A percentile compares a stretch with the other conserved stretches of the same genome.
Conservation (phyloP, 2,888 invertebrate species). For the Conops quadrifasciatus region DNA sequence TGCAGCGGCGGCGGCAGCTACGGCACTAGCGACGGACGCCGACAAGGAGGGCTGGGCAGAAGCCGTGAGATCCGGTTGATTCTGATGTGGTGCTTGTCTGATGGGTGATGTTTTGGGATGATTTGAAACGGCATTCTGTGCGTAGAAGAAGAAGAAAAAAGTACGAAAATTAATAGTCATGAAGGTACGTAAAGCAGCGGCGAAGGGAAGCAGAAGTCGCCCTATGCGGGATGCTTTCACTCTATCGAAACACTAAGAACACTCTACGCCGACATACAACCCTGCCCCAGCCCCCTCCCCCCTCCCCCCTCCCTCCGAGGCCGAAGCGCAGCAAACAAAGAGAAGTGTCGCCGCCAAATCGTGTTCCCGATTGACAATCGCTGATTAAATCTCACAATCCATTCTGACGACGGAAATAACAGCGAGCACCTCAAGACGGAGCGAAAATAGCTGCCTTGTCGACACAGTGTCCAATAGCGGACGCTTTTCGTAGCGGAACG, state of each 20-base stretch:
- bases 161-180: neutral
- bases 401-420: constrained; percentile 47
- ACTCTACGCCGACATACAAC: neutral
- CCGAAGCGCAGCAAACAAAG: constrained; percentile 6
- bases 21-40: constrained; percentile 50
- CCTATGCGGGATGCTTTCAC: neutral
- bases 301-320: neutral
- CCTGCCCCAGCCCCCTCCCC: neutral
- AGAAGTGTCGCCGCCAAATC: constrained; percentile 40
- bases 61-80: constrained; percentile 63
- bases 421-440: constrained; percentile 26
- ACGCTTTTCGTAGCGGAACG: neutral
- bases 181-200: too few relatives aligned
- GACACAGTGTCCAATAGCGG: constrained; percentile 16
- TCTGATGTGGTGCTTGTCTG: constrained; percentile 67
- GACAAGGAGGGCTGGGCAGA: constrained; percentile 54
- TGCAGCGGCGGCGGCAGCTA: constrained; percentile 50
- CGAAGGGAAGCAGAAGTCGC: neutral
- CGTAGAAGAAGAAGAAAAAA: constrained; percentile 35
- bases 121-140: constrained; percentile 72
- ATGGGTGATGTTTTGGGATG: constrained; percentile 75
- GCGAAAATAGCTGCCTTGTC: constrained; percentile 9
- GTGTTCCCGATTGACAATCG: constrained; percentile 58
- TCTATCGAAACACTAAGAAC: neutral
- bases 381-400: constrained; percentile 60